Percentiles rank a stretch among this genome's conserved stretches.
These are phyloP conservation scores for Macquaria ambigua DNA, from an alignment of 2,113 vertebrate genomes.

Conservation along the genomic window DNA sequence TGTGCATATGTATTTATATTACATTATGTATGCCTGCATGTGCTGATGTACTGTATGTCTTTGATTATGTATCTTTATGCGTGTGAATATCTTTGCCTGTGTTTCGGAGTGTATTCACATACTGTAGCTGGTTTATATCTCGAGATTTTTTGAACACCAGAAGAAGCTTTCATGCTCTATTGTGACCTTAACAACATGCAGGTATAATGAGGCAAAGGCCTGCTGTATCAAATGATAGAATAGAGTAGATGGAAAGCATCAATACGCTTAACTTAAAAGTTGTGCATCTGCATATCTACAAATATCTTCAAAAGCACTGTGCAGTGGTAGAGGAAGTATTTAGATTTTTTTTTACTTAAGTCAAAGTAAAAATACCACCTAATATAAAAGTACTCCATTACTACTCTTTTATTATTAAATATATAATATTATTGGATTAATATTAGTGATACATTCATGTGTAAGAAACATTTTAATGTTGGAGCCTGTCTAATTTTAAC, in stretches of 20 bases:
- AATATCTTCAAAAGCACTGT: constrained; percentile 4
- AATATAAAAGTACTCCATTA: neutral
- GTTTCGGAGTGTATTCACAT: constrained; percentile 49
- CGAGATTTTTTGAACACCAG: constrained; percentile 25
- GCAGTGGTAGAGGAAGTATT: neutral
- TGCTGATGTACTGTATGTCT: constrained; percentile 2
- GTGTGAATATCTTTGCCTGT: constrained; percentile 34
- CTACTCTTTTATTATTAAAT: neutral
- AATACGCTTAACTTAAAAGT: neutral
- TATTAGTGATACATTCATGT: neutral
- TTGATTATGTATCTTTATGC: constrained; percentile 41
- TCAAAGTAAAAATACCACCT: neutral
- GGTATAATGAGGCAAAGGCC: constrained; percentile 44
- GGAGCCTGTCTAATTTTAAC: neutral
- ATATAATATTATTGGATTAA: neutral
- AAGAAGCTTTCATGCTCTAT: constrained; percentile 20
- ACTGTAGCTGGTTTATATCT: constrained; percentile 32
- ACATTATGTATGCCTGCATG: constrained; percentile 43
- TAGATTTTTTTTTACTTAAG: neutral
- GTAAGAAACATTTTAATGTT: neutral
- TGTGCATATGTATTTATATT: constrained; percentile 36
- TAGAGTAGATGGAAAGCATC: neutral
- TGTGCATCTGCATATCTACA: constrained; percentile 22
- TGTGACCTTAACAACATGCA: constrained; percentile 51
- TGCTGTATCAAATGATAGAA: neutral